Conservation (phyloP, 1,140 invertebrate species). For the Macrocentrus cingulum region DNA sequence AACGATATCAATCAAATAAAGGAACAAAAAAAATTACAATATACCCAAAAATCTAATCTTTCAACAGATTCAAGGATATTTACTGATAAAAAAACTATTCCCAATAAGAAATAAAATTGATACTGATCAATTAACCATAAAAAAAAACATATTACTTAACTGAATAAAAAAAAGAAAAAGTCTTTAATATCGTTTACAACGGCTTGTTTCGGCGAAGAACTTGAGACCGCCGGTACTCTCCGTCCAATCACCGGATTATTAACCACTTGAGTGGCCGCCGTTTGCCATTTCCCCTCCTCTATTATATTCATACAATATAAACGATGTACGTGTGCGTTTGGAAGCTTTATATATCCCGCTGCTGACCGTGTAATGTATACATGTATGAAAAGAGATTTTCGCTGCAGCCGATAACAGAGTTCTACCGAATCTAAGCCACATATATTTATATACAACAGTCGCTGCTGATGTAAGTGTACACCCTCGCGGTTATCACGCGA, state of each 20-base stretch:
- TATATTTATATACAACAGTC: neutral
- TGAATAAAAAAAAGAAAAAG: too few species aligned
- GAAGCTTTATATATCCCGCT: neutral
- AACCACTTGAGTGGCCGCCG: slow-evolving; percentile 30
- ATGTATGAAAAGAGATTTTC: neutral
- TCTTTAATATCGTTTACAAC: slow-evolving; percentile 22
- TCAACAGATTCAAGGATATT: too few species aligned
- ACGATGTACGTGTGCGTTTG: slow-evolving; percentile 13
- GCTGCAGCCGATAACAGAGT: slow-evolving; percentile 3
- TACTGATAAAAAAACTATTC: too few species aligned
- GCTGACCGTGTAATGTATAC: neutral
- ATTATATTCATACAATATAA: neutral
- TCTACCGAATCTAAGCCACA: slow-evolving; percentile 3
- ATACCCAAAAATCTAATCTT: too few species aligned
- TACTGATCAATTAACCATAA: too few species aligned
- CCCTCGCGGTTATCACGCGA: neutral
- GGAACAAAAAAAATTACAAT: too few species aligned
- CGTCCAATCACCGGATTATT: slow-evolving; percentile 30
- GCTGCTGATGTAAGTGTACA: neutral
- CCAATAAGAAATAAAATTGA: too few species aligned
- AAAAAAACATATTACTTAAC: too few species aligned
- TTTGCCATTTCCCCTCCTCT: slow-evolving; percentile 13
- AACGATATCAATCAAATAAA: too few species aligned
- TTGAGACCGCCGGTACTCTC: slow-evolving; percentile 25
- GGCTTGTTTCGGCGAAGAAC: slow-evolving; percentile 28